Conservation (phyloP, 2,797 vertebrate species). For the Leptoclinus maculatus region DNA sequence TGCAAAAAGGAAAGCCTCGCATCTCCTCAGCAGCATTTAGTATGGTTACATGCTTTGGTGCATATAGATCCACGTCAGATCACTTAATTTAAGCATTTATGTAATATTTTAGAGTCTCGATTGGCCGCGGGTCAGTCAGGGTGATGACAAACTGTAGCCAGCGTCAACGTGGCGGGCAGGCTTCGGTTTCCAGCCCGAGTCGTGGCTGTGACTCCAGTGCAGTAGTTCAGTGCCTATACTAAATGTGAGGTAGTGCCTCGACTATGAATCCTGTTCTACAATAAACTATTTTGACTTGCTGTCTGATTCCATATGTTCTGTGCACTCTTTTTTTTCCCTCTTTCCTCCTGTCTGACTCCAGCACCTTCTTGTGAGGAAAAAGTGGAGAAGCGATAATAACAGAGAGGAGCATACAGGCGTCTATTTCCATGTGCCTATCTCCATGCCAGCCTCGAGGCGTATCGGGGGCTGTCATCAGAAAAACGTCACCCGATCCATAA, state of each 20-base stretch:
- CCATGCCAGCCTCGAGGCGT: conserved; percentile 31
- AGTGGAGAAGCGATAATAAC: conserved; percentile 9
- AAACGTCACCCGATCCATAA: conserved; percentile 68
- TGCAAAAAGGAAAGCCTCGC: neutral
- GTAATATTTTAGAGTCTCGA: neutral
- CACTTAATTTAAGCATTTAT: neutral
- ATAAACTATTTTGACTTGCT: conserved; percentile 86
- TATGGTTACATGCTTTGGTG: neutral
- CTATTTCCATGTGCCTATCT: conserved; percentile 24
- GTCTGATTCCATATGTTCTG: conserved; percentile 70
- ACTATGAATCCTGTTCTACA: conserved; percentile 83
- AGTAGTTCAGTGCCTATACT: conserved; percentile 92
- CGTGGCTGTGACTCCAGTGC: conserved; percentile 80
- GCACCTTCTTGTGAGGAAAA: neutral
- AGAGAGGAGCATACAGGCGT: conserved; percentile 2
- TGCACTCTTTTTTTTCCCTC: conserved; percentile 6
- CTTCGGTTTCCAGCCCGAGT: conserved; percentile 64
- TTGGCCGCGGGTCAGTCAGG: neutral
- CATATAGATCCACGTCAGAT: conserved; percentile 2
- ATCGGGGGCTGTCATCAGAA: conserved; percentile 40
- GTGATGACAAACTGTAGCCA: neutral
- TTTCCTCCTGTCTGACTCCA: neutral
- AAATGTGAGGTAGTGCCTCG: conserved; percentile 87
- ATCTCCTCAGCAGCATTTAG: neutral
- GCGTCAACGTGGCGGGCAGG: conserved; percentile 44